Evolutionary conservation across 2,113 vertebrate species (phyloP).

Genomic region (Poecilia latipinna): DNA sequence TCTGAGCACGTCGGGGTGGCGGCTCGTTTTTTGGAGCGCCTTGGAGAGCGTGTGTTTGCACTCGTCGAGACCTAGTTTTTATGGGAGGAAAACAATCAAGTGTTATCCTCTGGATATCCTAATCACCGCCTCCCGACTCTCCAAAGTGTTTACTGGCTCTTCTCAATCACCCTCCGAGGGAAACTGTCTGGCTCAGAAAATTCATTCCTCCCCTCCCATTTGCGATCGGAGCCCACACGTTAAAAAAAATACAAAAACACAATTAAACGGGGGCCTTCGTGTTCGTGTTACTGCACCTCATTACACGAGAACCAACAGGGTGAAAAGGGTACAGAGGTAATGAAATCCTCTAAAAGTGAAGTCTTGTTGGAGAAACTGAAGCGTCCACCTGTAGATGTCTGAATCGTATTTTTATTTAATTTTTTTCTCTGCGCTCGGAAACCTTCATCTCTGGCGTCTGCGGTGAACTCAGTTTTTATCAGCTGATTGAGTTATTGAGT

Average conservation of each 20-base stretch:
- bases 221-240: slow-evolving; percentile 43
- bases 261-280: slow-evolving; percentile 29
- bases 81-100: not conserved
- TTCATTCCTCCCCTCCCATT: slow-evolving; percentile 42
- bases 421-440: not conserved
- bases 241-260: slow-evolving; percentile 21
- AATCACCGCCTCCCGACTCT: slow-evolving; percentile 30
- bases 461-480: slow-evolving; percentile 10
- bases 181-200: slow-evolving; percentile 33
- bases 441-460: slow-evolving; percentile 11
- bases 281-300: slow-evolving; percentile 56
- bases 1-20: not conserved
- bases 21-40: slow-evolving; percentile 3
- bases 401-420: slow-evolving; percentile 1
- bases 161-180: slow-evolving; percentile 25
- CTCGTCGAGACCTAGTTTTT: slow-evolving; percentile 17
- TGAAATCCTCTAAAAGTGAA: slow-evolving; percentile 17
- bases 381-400: not conserved
- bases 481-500: slow-evolving; percentile 32
- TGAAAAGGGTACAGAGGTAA: slow-evolving; percentile 46
- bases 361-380: slow-evolving; percentile 1
- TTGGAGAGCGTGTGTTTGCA: slow-evolving; percentile 3
- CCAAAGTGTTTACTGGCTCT: slow-evolving; percentile 41
- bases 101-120: slow-evolving; percentile 10
- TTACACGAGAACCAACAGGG: slow-evolving; percentile 52